Evolutionary conservation across 2,797 vertebrate genomes (phyloP).

Genomic region (Gallirallus australis): DNA sequence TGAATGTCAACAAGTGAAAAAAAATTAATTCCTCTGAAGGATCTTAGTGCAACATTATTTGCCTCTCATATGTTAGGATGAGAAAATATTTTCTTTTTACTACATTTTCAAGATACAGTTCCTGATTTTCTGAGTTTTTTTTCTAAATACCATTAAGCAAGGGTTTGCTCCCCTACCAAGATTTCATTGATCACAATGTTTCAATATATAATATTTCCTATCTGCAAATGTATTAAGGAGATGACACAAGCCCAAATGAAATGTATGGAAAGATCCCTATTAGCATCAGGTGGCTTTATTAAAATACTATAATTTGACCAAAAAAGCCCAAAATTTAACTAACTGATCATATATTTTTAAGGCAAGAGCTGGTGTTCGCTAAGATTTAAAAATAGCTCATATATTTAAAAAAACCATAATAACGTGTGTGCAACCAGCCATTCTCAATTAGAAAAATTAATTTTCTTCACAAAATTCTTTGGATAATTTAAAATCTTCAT

Average conservation of each 20-base stretch:
- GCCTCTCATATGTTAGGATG: background rate
- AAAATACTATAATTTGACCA: background rate
- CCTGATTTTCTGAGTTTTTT: background rate
- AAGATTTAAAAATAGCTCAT: background rate
- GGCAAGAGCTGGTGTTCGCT: background rate
- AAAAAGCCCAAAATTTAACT: background rate
- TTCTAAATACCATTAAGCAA: background rate
- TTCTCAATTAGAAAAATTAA: background rate
- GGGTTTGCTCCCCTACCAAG: background rate
- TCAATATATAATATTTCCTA: background rate
- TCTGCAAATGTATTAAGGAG: background rate
- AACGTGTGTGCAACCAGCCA: background rate
- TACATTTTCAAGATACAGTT: background rate
- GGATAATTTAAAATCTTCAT: background rate
- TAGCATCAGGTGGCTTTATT: background rate
- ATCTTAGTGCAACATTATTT: background rate
- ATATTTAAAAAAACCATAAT: background rate
- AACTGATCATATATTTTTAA: background rate
- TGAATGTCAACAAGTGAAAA: background rate
- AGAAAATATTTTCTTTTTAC: background rate
- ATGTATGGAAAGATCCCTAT: background rate
- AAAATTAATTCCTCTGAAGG: background rate
- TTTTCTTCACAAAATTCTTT: background rate
- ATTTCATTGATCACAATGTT: background rate
- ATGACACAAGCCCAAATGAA: background rate